Evolutionary conservation across 2,888 invertebrate species (phyloP).

Genomic region (Mimachlamys varia): DNA sequence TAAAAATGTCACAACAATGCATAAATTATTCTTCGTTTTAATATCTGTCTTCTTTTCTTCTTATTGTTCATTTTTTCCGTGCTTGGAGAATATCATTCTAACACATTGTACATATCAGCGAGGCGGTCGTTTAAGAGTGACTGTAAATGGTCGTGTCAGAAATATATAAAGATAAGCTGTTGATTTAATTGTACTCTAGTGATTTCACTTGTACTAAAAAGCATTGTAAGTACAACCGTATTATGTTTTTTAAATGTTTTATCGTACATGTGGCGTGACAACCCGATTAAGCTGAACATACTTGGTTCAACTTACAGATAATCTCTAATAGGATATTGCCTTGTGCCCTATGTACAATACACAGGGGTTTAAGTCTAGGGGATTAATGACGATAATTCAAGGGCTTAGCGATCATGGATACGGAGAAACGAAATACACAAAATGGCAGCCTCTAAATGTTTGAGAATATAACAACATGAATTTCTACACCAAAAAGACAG

Average conservation of each 20-base stretch:
- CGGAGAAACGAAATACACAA: constrained; percentile 25
- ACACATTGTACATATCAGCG: not conserved
- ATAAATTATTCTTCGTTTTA: too few species aligned
- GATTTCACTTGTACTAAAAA: not conserved
- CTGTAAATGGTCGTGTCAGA: not conserved
- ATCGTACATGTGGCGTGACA: too few species aligned
- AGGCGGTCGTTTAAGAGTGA: too few species aligned
- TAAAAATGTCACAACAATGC: too few species aligned
- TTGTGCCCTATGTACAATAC: not conserved
- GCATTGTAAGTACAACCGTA: not conserved
- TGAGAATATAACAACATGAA: not conserved
- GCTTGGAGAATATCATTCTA: not conserved
- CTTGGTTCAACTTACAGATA: not conserved
- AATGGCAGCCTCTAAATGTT: not conserved
- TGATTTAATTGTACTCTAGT: constrained; percentile 18
- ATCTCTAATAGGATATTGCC: constrained; percentile 22
- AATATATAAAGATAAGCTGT: not conserved
- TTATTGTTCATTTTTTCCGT: too few species aligned
- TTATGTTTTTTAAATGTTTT: too few species aligned
- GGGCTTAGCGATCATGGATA: constrained; percentile 16
- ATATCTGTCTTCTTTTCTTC: too few species aligned
- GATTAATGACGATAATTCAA: not conserved
- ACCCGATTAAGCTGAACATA: not conserved
- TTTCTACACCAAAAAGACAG: not conserved
- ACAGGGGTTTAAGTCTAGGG: not conserved